Percentiles rank a stretch among this genome's conserved stretches.
Evolutionary conservation across 2,113 vertebrate genomes (phyloP).

Genomic region (Nothocercus julius): DNA sequence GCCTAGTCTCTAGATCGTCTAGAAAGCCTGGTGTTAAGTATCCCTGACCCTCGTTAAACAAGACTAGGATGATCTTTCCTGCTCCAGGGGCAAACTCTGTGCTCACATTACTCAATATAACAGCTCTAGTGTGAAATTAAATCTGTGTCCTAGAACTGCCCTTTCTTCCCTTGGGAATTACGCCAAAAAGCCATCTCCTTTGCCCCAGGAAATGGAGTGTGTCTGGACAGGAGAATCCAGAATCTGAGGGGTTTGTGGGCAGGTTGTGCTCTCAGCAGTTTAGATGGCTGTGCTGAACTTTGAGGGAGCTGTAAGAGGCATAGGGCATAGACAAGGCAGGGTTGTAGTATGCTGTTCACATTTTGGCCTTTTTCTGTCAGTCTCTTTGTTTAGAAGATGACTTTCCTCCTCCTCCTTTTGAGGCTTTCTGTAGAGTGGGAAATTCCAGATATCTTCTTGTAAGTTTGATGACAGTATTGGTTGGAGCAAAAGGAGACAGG

Average conservation of each 20-base stretch:
- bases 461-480: neutral
- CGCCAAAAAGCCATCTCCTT: neutral
- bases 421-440: neutral
- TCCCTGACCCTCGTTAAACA: neutral
- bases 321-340: neutral
- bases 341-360: neutral
- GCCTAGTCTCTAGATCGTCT: neutral
- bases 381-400: neutral
- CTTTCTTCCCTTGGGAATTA: neutral
- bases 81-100: neutral
- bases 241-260: neutral
- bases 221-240: neutral
- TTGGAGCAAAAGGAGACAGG: neutral
- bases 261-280: neutral
- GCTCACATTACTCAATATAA: neutral
- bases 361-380: neutral
- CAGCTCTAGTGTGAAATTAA: neutral
- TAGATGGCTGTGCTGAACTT: neutral
- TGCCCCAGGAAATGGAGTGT: neutral
- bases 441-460: neutral
- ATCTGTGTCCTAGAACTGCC: neutral
- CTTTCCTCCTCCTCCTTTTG: neutral
- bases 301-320: neutral
- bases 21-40: neutral
- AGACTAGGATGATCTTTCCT: neutral